These are phyloP conservation scores for Nephrotoma guestfalica DNA, from an alignment of 2,888 invertebrate genomes.

Conservation along the genomic window DNA sequence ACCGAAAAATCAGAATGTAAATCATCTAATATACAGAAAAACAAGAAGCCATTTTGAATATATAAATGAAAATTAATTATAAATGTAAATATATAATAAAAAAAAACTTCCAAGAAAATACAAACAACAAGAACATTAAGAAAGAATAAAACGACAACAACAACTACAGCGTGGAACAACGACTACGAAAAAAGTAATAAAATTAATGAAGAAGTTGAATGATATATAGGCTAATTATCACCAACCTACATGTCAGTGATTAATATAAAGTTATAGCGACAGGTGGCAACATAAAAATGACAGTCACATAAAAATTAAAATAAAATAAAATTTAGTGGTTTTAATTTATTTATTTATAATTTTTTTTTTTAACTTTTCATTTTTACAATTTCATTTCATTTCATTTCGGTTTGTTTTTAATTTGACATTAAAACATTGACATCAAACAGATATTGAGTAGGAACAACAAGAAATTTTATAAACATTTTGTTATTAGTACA, in stretches of 20 bases:
- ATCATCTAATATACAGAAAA: neutral
- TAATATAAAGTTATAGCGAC: constrained; percentile 5
- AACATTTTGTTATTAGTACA: too few species aligned
- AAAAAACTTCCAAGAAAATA: neutral
- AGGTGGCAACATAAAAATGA: constrained; percentile 5
- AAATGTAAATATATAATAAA: neutral
- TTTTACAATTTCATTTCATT: neutral
- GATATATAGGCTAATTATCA: constrained; percentile 4
- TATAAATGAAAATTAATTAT: neutral
- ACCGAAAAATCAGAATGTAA: neutral
- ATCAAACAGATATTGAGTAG: neutral
- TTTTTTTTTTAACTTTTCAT: neutral
- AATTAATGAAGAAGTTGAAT: neutral
- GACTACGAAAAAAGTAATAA: neutral
- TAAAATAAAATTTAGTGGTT: neutral
- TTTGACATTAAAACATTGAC: neutral
- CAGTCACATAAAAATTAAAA: neutral
- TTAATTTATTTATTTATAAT: neutral
- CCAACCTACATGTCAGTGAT: constrained; percentile 5
- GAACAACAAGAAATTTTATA: neutral
- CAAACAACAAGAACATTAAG: neutral
- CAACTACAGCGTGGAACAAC: neutral
- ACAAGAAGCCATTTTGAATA: neutral
- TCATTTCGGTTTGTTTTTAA: neutral
- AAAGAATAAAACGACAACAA: neutral